phyloP scores from a whole-genome alignment of 2,888 invertebrate genomes.

The Argyresthia albistria region DNA sequence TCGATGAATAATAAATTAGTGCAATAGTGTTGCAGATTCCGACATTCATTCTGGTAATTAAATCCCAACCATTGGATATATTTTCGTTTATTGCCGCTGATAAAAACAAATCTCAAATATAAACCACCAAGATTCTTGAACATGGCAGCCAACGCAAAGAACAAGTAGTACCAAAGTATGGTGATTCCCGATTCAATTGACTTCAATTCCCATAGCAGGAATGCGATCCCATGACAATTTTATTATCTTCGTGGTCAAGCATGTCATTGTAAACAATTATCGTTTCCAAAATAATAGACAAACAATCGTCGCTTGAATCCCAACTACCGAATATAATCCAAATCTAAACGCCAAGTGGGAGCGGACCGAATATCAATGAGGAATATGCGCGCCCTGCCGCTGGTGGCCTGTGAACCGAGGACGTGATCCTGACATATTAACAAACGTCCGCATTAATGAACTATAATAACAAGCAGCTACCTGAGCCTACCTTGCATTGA shows the following conservation, averaged over 20 bases:
- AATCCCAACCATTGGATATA: not conserved
- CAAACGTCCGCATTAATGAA: constrained; percentile 61
- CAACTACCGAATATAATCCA: constrained; percentile 68
- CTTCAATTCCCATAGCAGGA: too few species aligned
- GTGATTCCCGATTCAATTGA: too few species aligned
- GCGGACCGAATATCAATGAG: constrained; percentile 61
- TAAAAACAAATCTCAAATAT: not conserved
- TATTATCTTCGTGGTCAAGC: too few species aligned
- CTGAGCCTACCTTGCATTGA: not conserved
- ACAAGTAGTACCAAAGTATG: too few species aligned
- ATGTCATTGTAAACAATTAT: not conserved
- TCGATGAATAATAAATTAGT: not conserved
- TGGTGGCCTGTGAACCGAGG: constrained; percentile 64
- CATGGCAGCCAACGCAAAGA: too few species aligned
- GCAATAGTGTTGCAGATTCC: not conserved
- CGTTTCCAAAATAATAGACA: not conserved
- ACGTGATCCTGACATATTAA: constrained; percentile 67
- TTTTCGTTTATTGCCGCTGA: not conserved
- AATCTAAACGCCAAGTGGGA: constrained; percentile 61
- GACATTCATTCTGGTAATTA: not conserved
- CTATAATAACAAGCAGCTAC: constrained; percentile 42
- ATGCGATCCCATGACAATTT: too few species aligned
- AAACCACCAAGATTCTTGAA: too few species aligned
- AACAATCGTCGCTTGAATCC: constrained; percentile 8
- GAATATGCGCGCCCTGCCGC: constrained; percentile 28